A percentile compares a stretch with the other conserved stretches of the same genome.
Evolutionary conservation across 2,113 vertebrate species (phyloP).

Genomic region (Piprites chloris): DNA sequence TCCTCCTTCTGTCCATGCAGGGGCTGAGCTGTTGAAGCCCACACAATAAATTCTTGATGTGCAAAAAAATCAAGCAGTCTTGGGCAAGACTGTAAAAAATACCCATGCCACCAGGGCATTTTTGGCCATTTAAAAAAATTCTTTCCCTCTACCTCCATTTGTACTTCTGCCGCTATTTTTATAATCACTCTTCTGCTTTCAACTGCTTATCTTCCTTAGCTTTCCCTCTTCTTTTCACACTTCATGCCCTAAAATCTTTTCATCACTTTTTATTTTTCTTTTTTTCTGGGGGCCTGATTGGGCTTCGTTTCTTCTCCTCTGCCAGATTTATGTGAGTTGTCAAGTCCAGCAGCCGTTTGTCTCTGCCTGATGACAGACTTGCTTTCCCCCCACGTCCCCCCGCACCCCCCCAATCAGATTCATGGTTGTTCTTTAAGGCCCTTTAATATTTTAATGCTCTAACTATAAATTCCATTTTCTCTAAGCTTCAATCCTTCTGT

Average conservation of each 20-base stretch:
- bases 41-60: neutral
- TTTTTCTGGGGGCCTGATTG: constrained; percentile 26
- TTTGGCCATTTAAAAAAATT: neutral
- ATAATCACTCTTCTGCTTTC: constrained; percentile 14
- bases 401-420: constrained; percentile 65
- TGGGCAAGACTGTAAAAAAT: neutral
- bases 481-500: constrained; percentile 66
- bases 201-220: constrained; percentile 23
- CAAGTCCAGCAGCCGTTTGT: constrained; percentile 67
- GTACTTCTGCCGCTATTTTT: constrained; percentile 19
- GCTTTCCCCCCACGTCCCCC: neutral
- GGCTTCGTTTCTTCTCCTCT: constrained; percentile 42
- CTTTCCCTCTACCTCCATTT: neutral
- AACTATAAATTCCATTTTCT: constrained; percentile 78
- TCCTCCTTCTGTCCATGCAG: neutral
- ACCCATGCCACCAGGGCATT: neutral
- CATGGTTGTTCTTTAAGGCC: constrained; percentile 75
- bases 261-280: constrained; percentile 2
- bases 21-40: neutral
- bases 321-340: constrained; percentile 75
- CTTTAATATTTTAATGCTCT: constrained; percentile 80
- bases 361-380: constrained; percentile 69
- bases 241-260: constrained; percentile 67
- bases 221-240: neutral
- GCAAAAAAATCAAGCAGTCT: neutral